Conservation (phyloP, 2,888 invertebrate genomes). For the Idaea aversata region DNA sequence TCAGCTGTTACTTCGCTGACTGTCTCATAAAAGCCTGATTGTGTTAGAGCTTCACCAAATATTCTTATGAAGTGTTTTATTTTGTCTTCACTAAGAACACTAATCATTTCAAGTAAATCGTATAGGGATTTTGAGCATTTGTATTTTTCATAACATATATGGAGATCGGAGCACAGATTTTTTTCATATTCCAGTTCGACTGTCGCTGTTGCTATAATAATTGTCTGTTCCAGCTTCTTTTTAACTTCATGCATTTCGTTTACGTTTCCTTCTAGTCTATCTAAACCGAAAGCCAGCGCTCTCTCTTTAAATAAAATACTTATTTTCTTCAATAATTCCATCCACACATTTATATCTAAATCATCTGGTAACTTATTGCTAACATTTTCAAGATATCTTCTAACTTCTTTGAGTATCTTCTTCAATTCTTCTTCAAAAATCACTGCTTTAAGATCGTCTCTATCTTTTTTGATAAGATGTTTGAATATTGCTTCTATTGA, state of each 20-base stretch:
- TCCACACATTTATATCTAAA: slow-evolving; percentile 44
- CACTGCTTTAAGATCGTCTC: slow-evolving; percentile 10
- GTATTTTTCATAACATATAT: slow-evolving; percentile 44
- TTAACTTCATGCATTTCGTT: slow-evolving; percentile 31
- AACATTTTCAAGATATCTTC: slow-evolving; percentile 38
- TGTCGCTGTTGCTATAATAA: slow-evolving; percentile 41
- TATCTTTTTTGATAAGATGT: slow-evolving; percentile 26
- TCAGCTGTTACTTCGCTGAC: slow-evolving; percentile 38
- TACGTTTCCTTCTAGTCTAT: slow-evolving; percentile 33
- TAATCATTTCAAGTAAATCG: slow-evolving; percentile 39
- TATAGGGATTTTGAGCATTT: slow-evolving; percentile 48
- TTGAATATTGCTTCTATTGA: slow-evolving; percentile 42
- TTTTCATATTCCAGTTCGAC: slow-evolving; percentile 49
- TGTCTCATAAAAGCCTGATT: slow-evolving; percentile 39
- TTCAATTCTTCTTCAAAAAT: slow-evolving; percentile 42
- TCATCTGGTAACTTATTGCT: slow-evolving; percentile 35
- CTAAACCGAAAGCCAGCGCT: slow-evolving; percentile 33
- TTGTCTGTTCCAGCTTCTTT: slow-evolving; percentile 42
- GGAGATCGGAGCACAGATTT: slow-evolving; percentile 46
- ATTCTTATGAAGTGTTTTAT: slow-evolving; percentile 36
- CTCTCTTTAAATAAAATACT: slow-evolving; percentile 50
- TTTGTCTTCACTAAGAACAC: slow-evolving; percentile 35
- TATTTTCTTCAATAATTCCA: slow-evolving; percentile 51
- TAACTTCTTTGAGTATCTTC: slow-evolving; percentile 36
- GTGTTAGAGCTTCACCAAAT: slow-evolving; percentile 24